These are phyloP conservation scores for Norana najaformis DNA, from an alignment of 2,888 invertebrate species.

Conservation along the genomic window DNA sequence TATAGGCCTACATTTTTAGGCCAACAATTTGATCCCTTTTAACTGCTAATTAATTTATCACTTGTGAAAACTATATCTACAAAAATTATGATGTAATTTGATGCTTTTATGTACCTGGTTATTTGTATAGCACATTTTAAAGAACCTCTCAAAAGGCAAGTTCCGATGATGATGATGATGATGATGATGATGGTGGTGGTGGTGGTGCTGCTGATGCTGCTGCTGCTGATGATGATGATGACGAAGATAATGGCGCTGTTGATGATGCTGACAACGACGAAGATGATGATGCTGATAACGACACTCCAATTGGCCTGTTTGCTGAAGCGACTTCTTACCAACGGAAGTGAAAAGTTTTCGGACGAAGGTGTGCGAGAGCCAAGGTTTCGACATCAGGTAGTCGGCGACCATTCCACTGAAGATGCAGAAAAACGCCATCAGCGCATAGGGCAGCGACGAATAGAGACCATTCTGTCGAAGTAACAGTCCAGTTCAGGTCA, in stretches of 20 bases:
- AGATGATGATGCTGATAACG: background rate
- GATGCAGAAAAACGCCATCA: constrained; percentile 51
- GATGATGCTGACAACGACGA: background rate
- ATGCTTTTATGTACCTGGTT: too few relatives aligned
- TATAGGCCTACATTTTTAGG: too few relatives aligned
- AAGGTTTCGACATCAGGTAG: constrained; percentile 45
- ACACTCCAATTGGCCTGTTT: background rate
- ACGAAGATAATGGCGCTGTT: background rate
- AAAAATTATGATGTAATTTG: too few relatives aligned
- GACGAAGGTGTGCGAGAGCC: constrained; percentile 50
- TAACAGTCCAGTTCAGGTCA: background rate
- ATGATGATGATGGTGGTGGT: background rate
- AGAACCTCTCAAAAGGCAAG: too few relatives aligned
- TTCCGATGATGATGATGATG: background rate
- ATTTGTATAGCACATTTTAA: too few relatives aligned
- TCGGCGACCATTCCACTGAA: constrained; percentile 58
- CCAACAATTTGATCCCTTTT: too few relatives aligned
- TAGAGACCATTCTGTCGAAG: constrained; percentile 55
- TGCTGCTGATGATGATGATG: background rate
- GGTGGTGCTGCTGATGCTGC: background rate
- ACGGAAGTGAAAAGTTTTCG: constrained; percentile 54
- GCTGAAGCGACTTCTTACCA: constrained; percentile 43
- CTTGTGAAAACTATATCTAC: too few relatives aligned
- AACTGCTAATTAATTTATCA: too few relatives aligned
- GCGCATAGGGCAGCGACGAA: constrained; percentile 56